These are phyloP conservation scores for Nudaria mundana DNA, from an alignment of 2,888 invertebrate species.

Conservation along the genomic window DNA sequence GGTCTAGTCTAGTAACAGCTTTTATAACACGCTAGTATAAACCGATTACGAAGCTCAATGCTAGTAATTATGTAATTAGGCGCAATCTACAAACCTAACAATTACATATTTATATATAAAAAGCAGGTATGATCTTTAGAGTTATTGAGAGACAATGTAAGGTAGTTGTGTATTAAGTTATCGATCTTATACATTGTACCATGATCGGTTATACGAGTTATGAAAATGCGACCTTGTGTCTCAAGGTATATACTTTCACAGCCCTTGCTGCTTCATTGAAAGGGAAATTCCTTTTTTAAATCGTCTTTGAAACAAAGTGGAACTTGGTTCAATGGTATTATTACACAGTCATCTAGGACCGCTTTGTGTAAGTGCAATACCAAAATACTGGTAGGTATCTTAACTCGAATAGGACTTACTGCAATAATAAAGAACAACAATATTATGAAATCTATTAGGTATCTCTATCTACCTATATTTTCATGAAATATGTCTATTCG, in stretches of 20 bases:
- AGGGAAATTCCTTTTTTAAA: neutral
- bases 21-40: slow-evolving; percentile 40
- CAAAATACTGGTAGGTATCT: too few species aligned
- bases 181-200: neutral
- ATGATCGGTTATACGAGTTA: neutral
- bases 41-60: slow-evolving; percentile 25
- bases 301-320: too few species aligned
- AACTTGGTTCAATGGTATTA: too few species aligned
- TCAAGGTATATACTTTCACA: neutral
- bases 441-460: too few species aligned
- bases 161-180: too few species aligned
- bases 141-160: too few species aligned
- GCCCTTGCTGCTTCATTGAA: neutral
- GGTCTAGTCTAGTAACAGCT: slow-evolving; percentile 65
- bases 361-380: too few species aligned
- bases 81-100: slow-evolving; percentile 14
- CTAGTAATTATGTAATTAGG: slow-evolving; percentile 24
- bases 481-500: neutral
- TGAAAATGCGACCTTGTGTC: neutral
- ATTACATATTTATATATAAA: slow-evolving; percentile 10
- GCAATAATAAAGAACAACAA: too few species aligned
- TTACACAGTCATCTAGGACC: too few species aligned
- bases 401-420: too few species aligned
- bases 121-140: neutral
- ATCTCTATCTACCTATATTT: too few species aligned